These are phyloP conservation scores for Trimorus sp. DNA, from an alignment of 2,888 invertebrate species.

Conservation along the genomic window DNA sequence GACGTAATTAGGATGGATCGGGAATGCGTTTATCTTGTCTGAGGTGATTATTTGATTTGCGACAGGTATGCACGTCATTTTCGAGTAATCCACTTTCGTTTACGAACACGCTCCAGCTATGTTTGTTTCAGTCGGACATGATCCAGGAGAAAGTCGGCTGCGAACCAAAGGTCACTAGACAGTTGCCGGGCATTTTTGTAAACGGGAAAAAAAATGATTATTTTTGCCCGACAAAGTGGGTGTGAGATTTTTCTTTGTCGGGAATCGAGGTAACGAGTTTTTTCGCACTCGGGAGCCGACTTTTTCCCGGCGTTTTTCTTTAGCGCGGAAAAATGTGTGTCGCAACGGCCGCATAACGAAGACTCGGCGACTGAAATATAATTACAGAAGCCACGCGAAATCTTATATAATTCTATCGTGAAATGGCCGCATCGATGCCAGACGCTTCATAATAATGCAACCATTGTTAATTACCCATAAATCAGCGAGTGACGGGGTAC, in stretches of 20 bases:
- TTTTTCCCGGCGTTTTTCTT: too few species aligned
- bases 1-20: constrained; percentile 25
- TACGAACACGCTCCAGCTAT: neutral
- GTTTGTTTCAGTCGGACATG: neutral
- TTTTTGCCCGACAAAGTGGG: too few species aligned
- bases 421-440: constrained; percentile 37
- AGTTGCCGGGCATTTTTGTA: too few species aligned
- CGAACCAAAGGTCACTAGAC: neutral
- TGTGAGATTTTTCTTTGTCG: too few species aligned
- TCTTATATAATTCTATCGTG: constrained; percentile 39
- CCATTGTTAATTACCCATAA: constrained; percentile 44
- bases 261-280: neutral
- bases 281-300: too few species aligned
- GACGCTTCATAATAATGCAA: constrained; percentile 26
- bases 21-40: constrained; percentile 30
- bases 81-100: constrained; percentile 21
- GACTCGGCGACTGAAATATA: constrained; percentile 34
- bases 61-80: constrained; percentile 12
- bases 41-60: neutral
- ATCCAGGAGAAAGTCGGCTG: constrained; percentile 8
- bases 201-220: too few species aligned
- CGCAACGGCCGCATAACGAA: constrained; percentile 44
- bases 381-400: constrained; percentile 51
- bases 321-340: too few species aligned
- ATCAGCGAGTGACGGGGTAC: constrained; percentile 21